phyloP scores from a whole-genome alignment of 2,888 invertebrate species.

The Drosophila birchii region DNA sequence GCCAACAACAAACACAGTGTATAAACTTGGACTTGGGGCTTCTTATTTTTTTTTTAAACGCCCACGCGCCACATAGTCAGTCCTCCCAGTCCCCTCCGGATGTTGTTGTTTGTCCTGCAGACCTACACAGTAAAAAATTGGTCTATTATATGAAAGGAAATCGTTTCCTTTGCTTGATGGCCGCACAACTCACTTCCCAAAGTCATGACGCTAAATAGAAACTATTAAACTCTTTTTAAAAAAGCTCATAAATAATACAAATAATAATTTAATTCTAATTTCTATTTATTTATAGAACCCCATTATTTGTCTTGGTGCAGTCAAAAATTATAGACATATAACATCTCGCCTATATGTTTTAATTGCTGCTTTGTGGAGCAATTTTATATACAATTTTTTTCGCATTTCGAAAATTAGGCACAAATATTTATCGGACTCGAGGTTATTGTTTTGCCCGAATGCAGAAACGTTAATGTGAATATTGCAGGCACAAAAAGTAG shows the following conservation, averaged over 20 bases:
- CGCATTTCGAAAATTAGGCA: slow-evolving; percentile 51
- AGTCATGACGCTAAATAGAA: neutral
- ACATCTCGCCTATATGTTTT: slow-evolving; percentile 59
- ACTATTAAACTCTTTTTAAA: neutral
- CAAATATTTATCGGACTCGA: slow-evolving; percentile 56
- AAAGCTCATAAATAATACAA: neutral
- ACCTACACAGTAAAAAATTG: neutral
- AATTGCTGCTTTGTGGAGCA: slow-evolving; percentile 70
- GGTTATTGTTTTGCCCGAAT: slow-evolving; percentile 65
- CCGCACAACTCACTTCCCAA: neutral
- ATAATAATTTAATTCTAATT: neutral
- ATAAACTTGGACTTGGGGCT: slow-evolving; percentile 78
- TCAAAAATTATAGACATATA: slow-evolving; percentile 32
- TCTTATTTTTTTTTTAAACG: slow-evolving; percentile 47
- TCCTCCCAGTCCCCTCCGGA: slow-evolving; percentile 17
- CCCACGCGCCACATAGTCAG: slow-evolving; percentile 66
- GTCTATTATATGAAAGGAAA: neutral
- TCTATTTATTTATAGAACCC: too few species aligned
- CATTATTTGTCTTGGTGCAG: neutral
- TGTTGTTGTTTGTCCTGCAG: slow-evolving; percentile 52
- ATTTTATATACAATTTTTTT: slow-evolving; percentile 55
- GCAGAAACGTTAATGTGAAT: slow-evolving; percentile 51
- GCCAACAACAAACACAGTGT: slow-evolving; percentile 41
- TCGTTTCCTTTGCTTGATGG: neutral
- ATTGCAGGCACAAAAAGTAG: slow-evolving; percentile 30